Base-by-base conservation (phyloP, 2,888 invertebrate genomes). In the Aricia artaxerxes region DNA sequence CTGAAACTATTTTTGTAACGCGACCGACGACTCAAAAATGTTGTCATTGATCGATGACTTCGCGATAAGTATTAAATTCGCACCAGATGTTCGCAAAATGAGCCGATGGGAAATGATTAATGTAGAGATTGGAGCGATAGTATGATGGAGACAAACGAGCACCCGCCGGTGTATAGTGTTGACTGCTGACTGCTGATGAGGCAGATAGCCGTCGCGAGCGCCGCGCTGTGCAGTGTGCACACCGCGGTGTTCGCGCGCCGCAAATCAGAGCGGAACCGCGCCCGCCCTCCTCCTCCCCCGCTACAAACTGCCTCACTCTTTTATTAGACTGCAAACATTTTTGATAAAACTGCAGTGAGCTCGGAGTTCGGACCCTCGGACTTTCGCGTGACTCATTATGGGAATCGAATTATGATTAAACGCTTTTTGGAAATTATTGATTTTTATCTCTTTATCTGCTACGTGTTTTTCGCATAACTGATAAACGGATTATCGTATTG, bases 251-350 rank as follows among this genome's bases (percentile, higher is more conserved):
- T 24, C 77, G 80, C 79, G 78, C 78, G 80, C 81, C 77, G 77
- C 73, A 81, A 82, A 82, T 80, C 82, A 83, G 83, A 83, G 83
- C 83, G 82, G 81, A 82, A 83, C 79, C 81, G 72, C 81, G 79
- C 78, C 79, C 80, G 73, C 81, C 31, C 24, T 24, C 57, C 76
- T 24, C 40, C 38, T 13, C 73, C 24, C 60, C 53, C 73, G 73
- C 44, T 73, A 40, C 44, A 53, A 16, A 16, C 35, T 35, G 49
- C n/a, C 44, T 73, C 49, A 13, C 75, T 75, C 35, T 76, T 53
- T 75, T 13, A 75, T 35, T 35, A 1, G 2, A 5, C 31, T 53
- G 49, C 76, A 7, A 76, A 6, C 2, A 16, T 53, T 76, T 53
- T 53, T 24, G 53, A 57, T 31, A 24, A 44, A 31, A 49, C 75